Evolutionary conservation across 1,140 invertebrate species (phyloP), one percentile per base, ranked within the genome.

Genomic region (Maconellicoccus hirsutus): DNA sequence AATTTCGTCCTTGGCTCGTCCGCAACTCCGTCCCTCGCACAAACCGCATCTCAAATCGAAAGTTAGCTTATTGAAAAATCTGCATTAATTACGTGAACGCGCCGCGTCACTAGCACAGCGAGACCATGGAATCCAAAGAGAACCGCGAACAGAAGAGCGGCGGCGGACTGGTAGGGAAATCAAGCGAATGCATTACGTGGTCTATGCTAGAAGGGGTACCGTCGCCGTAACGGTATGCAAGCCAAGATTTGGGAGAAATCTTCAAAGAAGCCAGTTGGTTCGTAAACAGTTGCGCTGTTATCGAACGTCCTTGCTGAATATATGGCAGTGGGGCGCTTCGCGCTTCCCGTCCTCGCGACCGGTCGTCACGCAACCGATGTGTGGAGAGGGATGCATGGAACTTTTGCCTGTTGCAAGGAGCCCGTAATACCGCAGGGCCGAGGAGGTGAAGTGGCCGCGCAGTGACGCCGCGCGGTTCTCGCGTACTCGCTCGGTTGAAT

Each of bases 301-400:
- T 66, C 61, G 61, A 66, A 66, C 61, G 61, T 66, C 61, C 61
- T 66, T 66, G 61, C 61, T 66, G 16, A 66, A 66, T 66, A 26
- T 66, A 26, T 66, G 61, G 61, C 61, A 66, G 61, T 66, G 61
- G 61, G 21, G 61, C 61, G 61, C 61, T 66, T 66, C 22, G 4
- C 29, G 29, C n/a, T 59, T 4, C 52, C 21, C 61, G 61, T 66
- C 10, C 61, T 66, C 61, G 61, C 61, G 61, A 66, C 22, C 22
- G 22, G 61, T 66, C 61, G 61, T 66, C 61, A 52, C 42, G 61
- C 21, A 66, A 66, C 61, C 10, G 19, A 22, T 12, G 61, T 23
- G 25, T 25, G 61, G 61, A 66, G 61, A 66, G 61, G 21, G 21
- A 66, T 23, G 19, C 10, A 23, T 66, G 61, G 22, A 66, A 66